Conservation (phyloP, 2,113 vertebrate genomes). For the Anseranas semipalmata region DNA sequence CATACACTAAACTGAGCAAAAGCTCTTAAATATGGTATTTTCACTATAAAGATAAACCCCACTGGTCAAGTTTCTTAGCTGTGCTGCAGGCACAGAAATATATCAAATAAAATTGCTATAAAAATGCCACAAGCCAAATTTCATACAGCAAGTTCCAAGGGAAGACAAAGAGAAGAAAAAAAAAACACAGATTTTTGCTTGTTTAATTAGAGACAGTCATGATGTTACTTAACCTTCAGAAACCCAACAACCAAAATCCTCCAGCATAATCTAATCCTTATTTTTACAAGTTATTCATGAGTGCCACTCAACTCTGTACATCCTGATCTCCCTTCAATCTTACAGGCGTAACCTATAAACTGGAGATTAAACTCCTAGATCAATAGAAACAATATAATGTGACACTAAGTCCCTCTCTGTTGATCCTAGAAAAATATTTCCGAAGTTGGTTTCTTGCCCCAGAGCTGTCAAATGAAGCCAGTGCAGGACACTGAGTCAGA, state of each 20-base stretch:
- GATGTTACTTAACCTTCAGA: not conserved
- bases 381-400: not conserved
- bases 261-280: not conserved
- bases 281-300: not conserved
- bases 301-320: not conserved
- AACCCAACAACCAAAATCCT: not conserved
- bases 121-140: not conserved
- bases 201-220: not conserved
- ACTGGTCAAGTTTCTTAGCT: not conserved
- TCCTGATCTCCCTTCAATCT: not conserved
- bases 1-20: not conserved
- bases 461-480: not conserved
- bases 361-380: not conserved
- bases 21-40: not conserved
- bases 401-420: not conserved
- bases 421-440: slow-evolving; percentile 11
- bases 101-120: not conserved
- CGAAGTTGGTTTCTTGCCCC: not conserved
- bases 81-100: not conserved
- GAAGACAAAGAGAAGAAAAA: not conserved
- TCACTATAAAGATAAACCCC: not conserved
- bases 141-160: not conserved
- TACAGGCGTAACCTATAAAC: not conserved
- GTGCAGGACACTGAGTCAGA: not conserved
- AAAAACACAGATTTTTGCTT: not conserved